Conservation (phyloP, 2,113 vertebrate genomes). For the Gadus chalcogrammus region DNA sequence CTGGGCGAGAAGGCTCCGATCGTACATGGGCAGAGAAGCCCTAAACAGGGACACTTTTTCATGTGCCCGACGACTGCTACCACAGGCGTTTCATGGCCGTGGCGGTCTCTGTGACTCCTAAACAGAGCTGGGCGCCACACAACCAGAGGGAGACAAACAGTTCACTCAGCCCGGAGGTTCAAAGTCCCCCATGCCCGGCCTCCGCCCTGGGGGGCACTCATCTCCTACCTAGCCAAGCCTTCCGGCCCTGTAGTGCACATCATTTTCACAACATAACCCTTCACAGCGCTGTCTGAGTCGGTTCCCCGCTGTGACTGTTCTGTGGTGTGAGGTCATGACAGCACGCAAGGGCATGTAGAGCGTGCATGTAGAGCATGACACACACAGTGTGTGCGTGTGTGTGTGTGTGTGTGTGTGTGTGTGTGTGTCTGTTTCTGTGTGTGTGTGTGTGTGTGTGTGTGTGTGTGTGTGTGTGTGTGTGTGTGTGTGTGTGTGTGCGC, state of each 20-base stretch:
- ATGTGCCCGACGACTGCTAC: conserved; percentile 39
- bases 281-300: conserved; percentile 17
- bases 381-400: conserved; percentile 30
- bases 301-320: conserved; percentile 1
- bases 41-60: conserved; percentile 37
- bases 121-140: conserved; percentile 47
- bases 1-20: conserved; percentile 20
- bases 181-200: conserved; percentile 45
- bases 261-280: conserved; percentile 19
- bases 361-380: background rate
- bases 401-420: conserved; percentile 11
- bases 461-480: background rate
- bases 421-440: conserved; percentile 27
- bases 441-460: background rate
- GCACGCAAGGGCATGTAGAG: too few relatives aligned
- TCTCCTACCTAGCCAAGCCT: conserved; percentile 26
- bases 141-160: conserved; percentile 59
- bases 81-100: conserved; percentile 54
- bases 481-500: background rate
- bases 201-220: conserved; percentile 19
- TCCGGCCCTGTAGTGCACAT: conserved; percentile 27
- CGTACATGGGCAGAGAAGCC: background rate
- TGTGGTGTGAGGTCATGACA: too few relatives aligned
- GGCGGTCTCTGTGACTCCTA: conserved; percentile 46
- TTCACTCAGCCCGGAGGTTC: conserved; percentile 47